A percentile compares a stretch with the other conserved stretches of the same genome.
These are phyloP conservation scores for Scaptomyza caliginosa DNA, from an alignment of 2,888 invertebrate genomes.

Conservation along the genomic window DNA sequence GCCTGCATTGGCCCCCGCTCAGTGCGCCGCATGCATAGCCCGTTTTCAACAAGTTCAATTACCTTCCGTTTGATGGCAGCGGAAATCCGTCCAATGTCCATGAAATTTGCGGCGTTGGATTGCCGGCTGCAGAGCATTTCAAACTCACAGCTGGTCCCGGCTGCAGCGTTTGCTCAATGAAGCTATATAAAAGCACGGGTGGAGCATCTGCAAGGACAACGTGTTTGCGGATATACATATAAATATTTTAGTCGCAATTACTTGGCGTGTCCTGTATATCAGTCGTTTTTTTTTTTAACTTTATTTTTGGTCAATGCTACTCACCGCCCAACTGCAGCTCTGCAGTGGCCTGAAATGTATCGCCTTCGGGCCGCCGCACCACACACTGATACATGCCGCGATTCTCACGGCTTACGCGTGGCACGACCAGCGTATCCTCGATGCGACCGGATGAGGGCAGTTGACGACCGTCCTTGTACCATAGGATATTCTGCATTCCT, in stretches of 20 bases:
- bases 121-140: slow-evolving; percentile 91
- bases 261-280: slow-evolving; percentile 21
- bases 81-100: slow-evolving; percentile 92
- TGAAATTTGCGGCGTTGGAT: slow-evolving; percentile 91
- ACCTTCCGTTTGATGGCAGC: slow-evolving; percentile 86
- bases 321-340: slow-evolving; percentile 90
- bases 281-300: neutral
- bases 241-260: slow-evolving; percentile 65
- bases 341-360: slow-evolving; percentile 90
- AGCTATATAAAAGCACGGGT: slow-evolving; percentile 90
- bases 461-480: slow-evolving; percentile 89
- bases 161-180: slow-evolving; percentile 91
- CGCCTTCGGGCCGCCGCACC: slow-evolving; percentile 89
- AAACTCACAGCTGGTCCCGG: slow-evolving; percentile 91
- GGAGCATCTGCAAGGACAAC: slow-evolving; percentile 87
- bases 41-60: slow-evolving; percentile 83
- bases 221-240: slow-evolving; percentile 58
- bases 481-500: slow-evolving; percentile 86
- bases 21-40: slow-evolving; percentile 6
- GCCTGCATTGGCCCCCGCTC: slow-evolving; percentile 1
- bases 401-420: slow-evolving; percentile 89
- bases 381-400: slow-evolving; percentile 92
- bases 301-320: slow-evolving; percentile 54
- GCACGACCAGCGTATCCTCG: slow-evolving; percentile 87
- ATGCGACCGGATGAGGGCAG: slow-evolving; percentile 88